A percentile compares a stretch with the other conserved stretches of the same genome.
Evolutionary conservation across 1,140 invertebrate genomes (phyloP).

Genomic region (Asobara japonica): DNA sequence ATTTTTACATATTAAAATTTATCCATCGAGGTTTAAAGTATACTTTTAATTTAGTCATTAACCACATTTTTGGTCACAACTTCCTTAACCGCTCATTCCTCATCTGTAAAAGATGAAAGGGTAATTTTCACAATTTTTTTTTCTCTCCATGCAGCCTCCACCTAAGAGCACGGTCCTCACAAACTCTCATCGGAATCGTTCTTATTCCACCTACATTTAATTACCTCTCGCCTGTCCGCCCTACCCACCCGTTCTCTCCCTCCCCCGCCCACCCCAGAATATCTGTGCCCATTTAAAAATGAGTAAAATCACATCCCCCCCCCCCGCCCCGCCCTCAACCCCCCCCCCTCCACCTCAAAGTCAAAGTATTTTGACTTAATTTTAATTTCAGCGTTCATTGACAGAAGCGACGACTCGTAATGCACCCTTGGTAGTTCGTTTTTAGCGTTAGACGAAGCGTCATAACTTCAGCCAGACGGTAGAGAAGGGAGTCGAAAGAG

Average conservation of each 20-base stretch:
- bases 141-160: too few relatives aligned
- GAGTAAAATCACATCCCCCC: neutral
- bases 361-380: slow-evolving; percentile 5
- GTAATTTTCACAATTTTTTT: too few relatives aligned
- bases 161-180: too few relatives aligned
- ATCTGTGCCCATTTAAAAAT: neutral
- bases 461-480: slow-evolving; percentile 24
- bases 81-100: too few relatives aligned
- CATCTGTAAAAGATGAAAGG: too few relatives aligned
- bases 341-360: neutral
- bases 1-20: too few relatives aligned
- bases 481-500: neutral
- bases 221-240: too few relatives aligned
- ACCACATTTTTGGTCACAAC: too few relatives aligned
- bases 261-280: neutral
- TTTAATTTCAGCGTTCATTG: slow-evolving; percentile 5
- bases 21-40: too few relatives aligned
- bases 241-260: neutral
- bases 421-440: slow-evolving; percentile 25
- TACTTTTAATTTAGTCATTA: too few relatives aligned
- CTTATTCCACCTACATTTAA: too few relatives aligned
- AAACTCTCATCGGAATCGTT: too few relatives aligned
- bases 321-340: neutral
- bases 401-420: slow-evolving; percentile 13
- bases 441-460: slow-evolving; percentile 27